phyloP scores from a whole-genome alignment of 2,888 invertebrate species.

The Rhingia campestris region DNA sequence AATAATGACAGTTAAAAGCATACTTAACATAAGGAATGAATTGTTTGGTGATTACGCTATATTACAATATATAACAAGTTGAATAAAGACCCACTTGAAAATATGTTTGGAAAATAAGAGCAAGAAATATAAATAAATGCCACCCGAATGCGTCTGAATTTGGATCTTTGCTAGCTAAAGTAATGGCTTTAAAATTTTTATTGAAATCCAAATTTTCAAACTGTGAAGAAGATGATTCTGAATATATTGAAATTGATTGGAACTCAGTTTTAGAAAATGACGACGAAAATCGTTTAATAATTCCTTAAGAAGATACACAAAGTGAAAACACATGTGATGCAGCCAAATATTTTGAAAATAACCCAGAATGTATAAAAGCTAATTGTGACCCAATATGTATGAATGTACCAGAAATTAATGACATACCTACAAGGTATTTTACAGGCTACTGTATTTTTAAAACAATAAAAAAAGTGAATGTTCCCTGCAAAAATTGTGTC shows the following conservation, averaged over 20 bases:
- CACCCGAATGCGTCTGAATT: slow-evolving; percentile 20
- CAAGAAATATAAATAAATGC: slow-evolving; percentile 31
- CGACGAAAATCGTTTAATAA: background rate
- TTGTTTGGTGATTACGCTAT: background rate
- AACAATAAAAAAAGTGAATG: slow-evolving; percentile 17
- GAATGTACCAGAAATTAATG: background rate
- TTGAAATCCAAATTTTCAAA: slow-evolving; percentile 43
- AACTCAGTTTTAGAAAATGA: slow-evolving; percentile 31
- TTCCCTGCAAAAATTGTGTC: slow-evolving; percentile 6
- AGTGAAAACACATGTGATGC: background rate
- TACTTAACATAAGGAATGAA: background rate
- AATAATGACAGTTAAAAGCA: slow-evolving; percentile 14
- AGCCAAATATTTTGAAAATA: background rate
- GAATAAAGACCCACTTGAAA: slow-evolving; percentile 33
- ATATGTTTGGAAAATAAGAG: slow-evolving; percentile 24
- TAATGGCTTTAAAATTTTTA: slow-evolving; percentile 26
- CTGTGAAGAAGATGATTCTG: slow-evolving; percentile 40
- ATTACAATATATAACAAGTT: slow-evolving; percentile 21
- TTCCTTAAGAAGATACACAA: background rate
- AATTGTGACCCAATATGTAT: background rate
- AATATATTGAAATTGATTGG: slow-evolving; percentile 32
- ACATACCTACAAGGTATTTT: slow-evolving; percentile 26
- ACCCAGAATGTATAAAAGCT: background rate
- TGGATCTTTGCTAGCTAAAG: slow-evolving; percentile 17
- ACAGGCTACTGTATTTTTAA: slow-evolving; percentile 37